A percentile compares a stretch with the other conserved stretches of the same genome.
Evolutionary conservation across 2,888 invertebrate genomes (phyloP).

Genomic region (Chrysolina oricalcia): DNA sequence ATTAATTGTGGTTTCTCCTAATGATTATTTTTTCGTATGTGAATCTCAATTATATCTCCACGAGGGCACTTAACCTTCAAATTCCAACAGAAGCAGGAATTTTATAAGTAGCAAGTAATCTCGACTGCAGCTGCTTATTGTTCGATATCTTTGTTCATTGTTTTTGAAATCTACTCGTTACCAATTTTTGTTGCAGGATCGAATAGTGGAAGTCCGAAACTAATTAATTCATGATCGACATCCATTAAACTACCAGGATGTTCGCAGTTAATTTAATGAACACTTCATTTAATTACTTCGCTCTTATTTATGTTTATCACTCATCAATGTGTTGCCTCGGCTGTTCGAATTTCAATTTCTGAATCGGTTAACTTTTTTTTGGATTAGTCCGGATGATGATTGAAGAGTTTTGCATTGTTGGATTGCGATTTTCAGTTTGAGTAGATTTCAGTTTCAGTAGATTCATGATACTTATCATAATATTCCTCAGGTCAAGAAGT

Average conservation of each 20-base stretch:
- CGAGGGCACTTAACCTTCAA: not conserved
- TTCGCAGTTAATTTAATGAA: constrained; percentile 27
- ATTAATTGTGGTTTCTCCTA: not conserved
- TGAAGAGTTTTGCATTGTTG: not conserved
- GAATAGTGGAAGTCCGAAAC: constrained; percentile 25
- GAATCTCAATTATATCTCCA: not conserved
- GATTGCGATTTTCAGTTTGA: too few species aligned
- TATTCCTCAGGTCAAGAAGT: too few species aligned
- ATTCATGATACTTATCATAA: too few species aligned
- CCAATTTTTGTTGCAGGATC: constrained; percentile 25
- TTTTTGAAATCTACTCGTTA: constrained; percentile 12
- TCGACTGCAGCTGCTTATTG: not conserved
- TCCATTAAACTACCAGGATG: constrained; percentile 36
- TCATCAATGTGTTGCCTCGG: constrained; percentile 14
- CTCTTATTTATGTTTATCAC: constrained; percentile 24
- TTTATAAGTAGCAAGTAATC: constrained; percentile 1
- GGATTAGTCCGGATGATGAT: not conserved
- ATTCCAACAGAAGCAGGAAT: not conserved
- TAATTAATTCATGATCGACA: constrained; percentile 35
- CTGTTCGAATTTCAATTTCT: constrained; percentile 15
- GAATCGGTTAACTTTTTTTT: constrained; percentile 1
- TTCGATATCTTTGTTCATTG: constrained; percentile 22
- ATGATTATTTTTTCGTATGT: not conserved
- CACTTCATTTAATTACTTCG: constrained; percentile 31
- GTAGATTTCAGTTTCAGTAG: too few species aligned